Evolutionary conservation across 2,888 invertebrate species (phyloP), one percentile per base, ranked within the genome.

Genomic region (Elmis aenea): DNA sequence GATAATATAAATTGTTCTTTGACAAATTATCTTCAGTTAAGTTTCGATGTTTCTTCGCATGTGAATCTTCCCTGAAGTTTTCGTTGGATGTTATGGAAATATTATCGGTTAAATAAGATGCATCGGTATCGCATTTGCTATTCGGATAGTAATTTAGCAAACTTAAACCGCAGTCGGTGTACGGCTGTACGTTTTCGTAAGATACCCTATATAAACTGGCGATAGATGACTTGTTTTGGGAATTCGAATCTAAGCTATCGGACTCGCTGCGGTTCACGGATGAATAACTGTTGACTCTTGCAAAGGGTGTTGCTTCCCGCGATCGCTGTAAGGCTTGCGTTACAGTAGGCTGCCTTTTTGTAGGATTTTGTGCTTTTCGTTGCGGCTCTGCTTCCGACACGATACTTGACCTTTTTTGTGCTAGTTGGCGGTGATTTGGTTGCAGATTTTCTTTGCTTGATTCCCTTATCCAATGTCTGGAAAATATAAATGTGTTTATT

Each of bases 241-340:
- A 75, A 54, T 75, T 75, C 2, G 75, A 75, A 60, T 76, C 75
- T 51, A 76, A 64, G 58, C 75, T 76, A 52, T 77, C 77, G 39
- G 73, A 72, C 63, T 75, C 75, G 53, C 73, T 20, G 71, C 36
- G 41, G 24, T 34, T 38, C 21, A n/a, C 14, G 5, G 30, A 22
- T 26, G 30, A 18, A 25, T 30, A 26, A 25, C 16, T 20, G 25
- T 25, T 29, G 13, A 34, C n/a, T 14, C 15, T 23, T 18, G 26
- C 15, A 16, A 21, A 33, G 3, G 27, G 33, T 10, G 38, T n/a
- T 13, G 16, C 32, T 23, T 38, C 32, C n/a, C n/a, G n/a, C n/a
- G n/a, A n/a, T n/a, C n/a, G n/a, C n/a, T n/a, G n/a, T n/a, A n/a
- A n/a, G n/a, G n/a, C n/a, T n/a, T n/a, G n/a, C n/a, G n/a, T n/a